Base-by-base conservation (phyloP, 2,888 invertebrate species). In the Mactromeris polynyma region DNA sequence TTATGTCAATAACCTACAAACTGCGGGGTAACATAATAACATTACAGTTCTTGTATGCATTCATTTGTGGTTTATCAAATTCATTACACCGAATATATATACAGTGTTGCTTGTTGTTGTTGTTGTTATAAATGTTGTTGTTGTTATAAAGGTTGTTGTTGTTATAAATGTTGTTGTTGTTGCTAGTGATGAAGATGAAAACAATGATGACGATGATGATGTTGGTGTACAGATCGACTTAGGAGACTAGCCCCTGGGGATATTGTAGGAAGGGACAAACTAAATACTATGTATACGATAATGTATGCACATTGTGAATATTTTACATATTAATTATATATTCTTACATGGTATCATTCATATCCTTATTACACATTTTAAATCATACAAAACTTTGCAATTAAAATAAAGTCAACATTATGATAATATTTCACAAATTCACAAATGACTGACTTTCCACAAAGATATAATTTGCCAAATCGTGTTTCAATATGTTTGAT, bases 1-100 rank as follows among this genome's bases (percentile, higher is more conserved):
- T 73, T 73, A 73, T 73, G 73, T 73, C n/a, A 36, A 19, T 73
- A 73, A 73, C 73, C 73, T 73, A 73, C 36, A 73, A 73, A 73
- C 36, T 26, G 11, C 17, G 33, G 69, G 31, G 26, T 64, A 26
- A 46, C n/a, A 26, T 73, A 73, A 73, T 73, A 33, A 33, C 73
- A 1, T 73, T 69, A 73, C 73, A 36, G 2, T 33, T 36, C 36
- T 33, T 73, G 17, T 33, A 73, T 17, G 17, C 73, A 73, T n/a
- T n/a, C n/a, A n/a, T 73, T 73, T 33, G 73, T 73, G 73, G 73
- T 33, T 36, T 73, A 73, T 73, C 58, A 73, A 73, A 73, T 73
- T 73, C 33, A 73, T 73, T 73, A 73, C 73, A 19, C 73, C 73
- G 26, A 19, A 7, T 21, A 36, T 17, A 73, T 73, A 36, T 73